These are phyloP conservation scores for Calidris pygmaea DNA, from an alignment of 2,113 vertebrate species.

Conservation along the genomic window DNA sequence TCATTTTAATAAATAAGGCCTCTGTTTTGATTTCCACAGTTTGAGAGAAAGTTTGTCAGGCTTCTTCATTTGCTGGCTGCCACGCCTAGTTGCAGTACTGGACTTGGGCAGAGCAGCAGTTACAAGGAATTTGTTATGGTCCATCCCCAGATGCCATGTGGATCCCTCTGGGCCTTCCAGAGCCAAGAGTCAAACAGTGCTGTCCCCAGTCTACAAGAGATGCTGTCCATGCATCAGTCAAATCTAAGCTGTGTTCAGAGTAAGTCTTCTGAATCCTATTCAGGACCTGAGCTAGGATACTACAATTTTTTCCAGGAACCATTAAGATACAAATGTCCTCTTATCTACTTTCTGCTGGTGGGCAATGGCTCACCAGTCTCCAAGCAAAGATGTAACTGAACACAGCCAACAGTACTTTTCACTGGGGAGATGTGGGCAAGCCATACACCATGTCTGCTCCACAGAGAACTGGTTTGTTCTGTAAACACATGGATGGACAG, in stretches of 20 bases:
- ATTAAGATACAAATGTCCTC: not conserved
- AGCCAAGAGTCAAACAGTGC: accelerated
- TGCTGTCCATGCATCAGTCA: not conserved
- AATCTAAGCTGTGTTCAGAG: not conserved
- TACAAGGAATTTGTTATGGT: accelerated
- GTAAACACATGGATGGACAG: accelerated
- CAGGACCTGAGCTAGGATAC: not conserved
- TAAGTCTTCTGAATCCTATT: not conserved
- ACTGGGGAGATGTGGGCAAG: not conserved
- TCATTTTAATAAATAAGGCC: slow-evolving; percentile 33
- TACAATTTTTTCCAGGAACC: not conserved
- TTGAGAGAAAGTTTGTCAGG: not conserved
- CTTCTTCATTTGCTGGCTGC: not conserved
- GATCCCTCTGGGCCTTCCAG: accelerated
- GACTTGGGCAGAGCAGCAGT: not conserved
- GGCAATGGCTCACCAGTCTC: not conserved
- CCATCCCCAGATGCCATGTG: not conserved
- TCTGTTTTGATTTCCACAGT: not conserved
- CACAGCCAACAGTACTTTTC: not conserved
- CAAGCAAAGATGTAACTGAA: not conserved
- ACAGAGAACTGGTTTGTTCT: not conserved
- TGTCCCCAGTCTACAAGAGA: not conserved
- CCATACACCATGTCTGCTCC: accelerated
- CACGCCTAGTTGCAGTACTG: not conserved
- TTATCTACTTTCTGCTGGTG: not conserved